These are phyloP conservation scores for Hypomesus transpacificus DNA, from an alignment of 2,113 vertebrate species.

Conservation along the genomic window DNA sequence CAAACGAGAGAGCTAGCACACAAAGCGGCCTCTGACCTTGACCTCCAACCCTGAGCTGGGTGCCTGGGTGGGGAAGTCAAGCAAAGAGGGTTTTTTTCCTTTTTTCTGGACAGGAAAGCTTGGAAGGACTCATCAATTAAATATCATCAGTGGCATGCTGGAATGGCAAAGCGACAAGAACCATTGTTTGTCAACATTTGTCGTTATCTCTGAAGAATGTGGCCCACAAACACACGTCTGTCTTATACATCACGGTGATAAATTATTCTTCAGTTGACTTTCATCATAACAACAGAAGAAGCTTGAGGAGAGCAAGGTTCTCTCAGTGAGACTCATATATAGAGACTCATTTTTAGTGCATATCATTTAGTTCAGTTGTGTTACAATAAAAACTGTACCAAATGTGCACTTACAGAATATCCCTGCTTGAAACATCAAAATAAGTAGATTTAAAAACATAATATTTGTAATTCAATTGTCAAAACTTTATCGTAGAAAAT, in stretches of 20 bases:
- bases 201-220: neutral
- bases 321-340: neutral
- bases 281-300: slow-evolving; percentile 10
- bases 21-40: neutral
- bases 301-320: neutral
- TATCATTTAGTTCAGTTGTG: neutral
- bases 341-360: neutral
- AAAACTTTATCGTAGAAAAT: neutral
- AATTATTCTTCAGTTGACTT: slow-evolving; percentile 16
- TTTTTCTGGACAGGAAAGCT: slow-evolving; percentile 3
- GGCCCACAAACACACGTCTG: neutral
- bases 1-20: slow-evolving; percentile 5
- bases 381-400: neutral
- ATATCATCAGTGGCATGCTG: slow-evolving; percentile 11
- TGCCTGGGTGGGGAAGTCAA: neutral
- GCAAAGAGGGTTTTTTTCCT: neutral
- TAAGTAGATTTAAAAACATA: no score
- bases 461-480: neutral
- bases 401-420: neutral
- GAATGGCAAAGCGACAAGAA: slow-evolving; percentile 17
- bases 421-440: no score
- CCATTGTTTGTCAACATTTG: slow-evolving; percentile 7
- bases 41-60: neutral
- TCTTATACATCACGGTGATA: slow-evolving; percentile 8
- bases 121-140: slow-evolving; percentile 16